Evolutionary conservation across 64 coral and sea anemone species (phyloP), one percentile per base, ranked within the genome.

Genomic region (Porites australiensis): DNA sequence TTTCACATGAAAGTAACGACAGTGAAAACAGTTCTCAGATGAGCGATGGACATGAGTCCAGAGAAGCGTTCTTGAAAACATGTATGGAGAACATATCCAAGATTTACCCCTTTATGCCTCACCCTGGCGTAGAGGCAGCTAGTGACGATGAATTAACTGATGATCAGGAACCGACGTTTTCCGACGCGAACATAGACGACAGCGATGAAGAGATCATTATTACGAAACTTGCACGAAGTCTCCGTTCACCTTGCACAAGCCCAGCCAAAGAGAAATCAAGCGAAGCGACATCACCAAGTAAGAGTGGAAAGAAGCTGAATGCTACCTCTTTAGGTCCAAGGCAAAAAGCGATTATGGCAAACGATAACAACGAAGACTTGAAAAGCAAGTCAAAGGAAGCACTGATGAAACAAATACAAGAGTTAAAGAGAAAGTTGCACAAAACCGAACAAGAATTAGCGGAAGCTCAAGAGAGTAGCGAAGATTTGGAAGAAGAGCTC

Each of bases 131-230:
- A 14, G 92, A 98, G 23, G 91, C 89, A 3, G 57, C 90, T 62
- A 91, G 92, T 52, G 95, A 98, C 13, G 95, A 92, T 6, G 95
- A 94, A 8, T 51, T 87, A 7, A 91, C 95, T 7, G 95, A 98
- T 72, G 93, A 86, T 19, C 89, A 98, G 82, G 95, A 84, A 54
- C 88, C 82, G n/a, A 98, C 92, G 20, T 45, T 91, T 83, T 94
- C 95, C 3, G 95, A 98, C 66, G 79, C 91, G 6, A 89, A 98
- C 19, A 98, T 98, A 43, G 93, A 78, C 48, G 95, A 98, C 70
- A 98, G 95, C 72, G 95, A 98, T 75, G 95, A 98, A 69, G 95
- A 98, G 45, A 98, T 98, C 43, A 73, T 98, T 64, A 98, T 98
- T n/a, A 98, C 96, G 5, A 98, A 92, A 74, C 82, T 98, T 65